phyloP scores from a whole-genome alignment of 2,113 vertebrate genomes.

The Salvelinus alpinus region DNA sequence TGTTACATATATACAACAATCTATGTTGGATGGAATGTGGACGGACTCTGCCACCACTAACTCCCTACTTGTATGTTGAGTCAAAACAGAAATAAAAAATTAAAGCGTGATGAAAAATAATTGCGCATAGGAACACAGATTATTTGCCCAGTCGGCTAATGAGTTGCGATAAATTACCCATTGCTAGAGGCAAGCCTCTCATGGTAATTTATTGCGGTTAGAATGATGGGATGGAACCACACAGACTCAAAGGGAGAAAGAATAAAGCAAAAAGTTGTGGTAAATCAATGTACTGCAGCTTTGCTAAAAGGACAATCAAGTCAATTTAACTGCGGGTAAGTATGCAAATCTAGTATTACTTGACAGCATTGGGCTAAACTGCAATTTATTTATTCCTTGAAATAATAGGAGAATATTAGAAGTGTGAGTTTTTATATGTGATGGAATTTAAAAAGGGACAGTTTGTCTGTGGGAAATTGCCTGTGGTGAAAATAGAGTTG shows the following conservation, averaged over 20 bases:
- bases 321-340: constrained; percentile 30
- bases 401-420: not conserved
- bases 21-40: constrained; percentile 75
- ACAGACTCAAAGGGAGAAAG: constrained; percentile 45
- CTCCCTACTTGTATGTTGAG: not conserved
- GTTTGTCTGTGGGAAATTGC: not conserved
- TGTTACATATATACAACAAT: constrained; percentile 93
- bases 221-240: constrained; percentile 88
- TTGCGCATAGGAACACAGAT: constrained; percentile 81
- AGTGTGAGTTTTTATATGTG: not conserved
- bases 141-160: constrained; percentile 89
- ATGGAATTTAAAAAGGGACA: not conserved
- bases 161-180: constrained; percentile 96
- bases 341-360: constrained; percentile 3
- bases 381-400: constrained; percentile 14
- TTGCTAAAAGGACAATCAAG: constrained; percentile 91
- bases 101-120: constrained; percentile 61
- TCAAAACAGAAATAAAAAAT: constrained; percentile 50
- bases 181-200: constrained; percentile 62
- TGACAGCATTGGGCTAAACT: constrained; percentile 6
- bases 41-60: constrained; percentile 68
- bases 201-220: constrained; percentile 94
- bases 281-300: constrained; percentile 61
- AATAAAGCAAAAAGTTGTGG: constrained; percentile 36
- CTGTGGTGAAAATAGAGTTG: not conserved